Evolutionary conservation across 2,888 invertebrate genomes (phyloP), one percentile per base, ranked within the genome.

Genomic region (Hirudinaria manillensis): DNA sequence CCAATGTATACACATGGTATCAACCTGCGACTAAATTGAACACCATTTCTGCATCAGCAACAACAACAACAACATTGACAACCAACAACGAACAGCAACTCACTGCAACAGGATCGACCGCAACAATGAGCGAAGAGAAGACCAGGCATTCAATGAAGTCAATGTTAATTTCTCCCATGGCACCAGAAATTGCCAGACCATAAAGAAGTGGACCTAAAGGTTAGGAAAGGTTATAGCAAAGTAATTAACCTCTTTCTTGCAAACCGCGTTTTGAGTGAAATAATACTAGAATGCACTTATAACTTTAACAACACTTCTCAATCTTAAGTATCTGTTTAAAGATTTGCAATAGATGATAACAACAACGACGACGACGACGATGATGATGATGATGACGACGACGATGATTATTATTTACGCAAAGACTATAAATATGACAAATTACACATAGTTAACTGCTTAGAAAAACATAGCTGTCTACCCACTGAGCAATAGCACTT

Each of bases 21-120:
- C 24, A 61, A 7, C 6, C 1, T 1, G 7, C 29, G 10, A 61
- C 19, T 29, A 7, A 61, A 29, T 19, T 13, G 19, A 61, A 29
- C 61, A 27, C 36, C 36, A 36, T 10, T 7, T 34, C 29, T 36
- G 16, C 36, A 32, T 6, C 29, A 68, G 27, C 68, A 36, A 68
- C 32, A 29, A 4, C 24, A 3, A 19, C 6, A 36, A 34, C n/a
- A 36, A 19, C 38, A 38, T 3, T 10, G 10, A 34, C 34, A 67
- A 70, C 10, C 13, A 32, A 13, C 70, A 70, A 16, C 27, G 13
- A 34, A 34, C 10, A 61, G 7, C 56, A n/a, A 83, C 85, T 83
- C 80, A 88, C 88, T 0, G 88, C 88, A 4, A 88, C 88, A 1
- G 88, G 88, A 81, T 88, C 88, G 16, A 89, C 88, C n/a, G 88